Evolutionary conservation across 2,797 vertebrate genomes (phyloP).

Genomic region (Danio choprae): DNA sequence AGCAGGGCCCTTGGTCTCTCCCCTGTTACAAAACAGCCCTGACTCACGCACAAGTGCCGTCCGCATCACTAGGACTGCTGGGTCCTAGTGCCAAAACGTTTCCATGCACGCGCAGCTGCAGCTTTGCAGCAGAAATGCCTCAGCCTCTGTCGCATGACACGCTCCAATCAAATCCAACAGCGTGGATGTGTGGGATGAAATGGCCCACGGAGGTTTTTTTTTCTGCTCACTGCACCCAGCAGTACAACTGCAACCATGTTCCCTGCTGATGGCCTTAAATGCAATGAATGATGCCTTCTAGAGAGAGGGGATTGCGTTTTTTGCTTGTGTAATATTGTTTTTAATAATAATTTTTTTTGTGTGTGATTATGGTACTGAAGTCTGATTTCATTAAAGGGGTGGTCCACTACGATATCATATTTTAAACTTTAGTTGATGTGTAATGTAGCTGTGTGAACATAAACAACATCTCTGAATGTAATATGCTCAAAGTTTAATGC

Average conservation of each 20-base stretch:
- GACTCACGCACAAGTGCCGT: constrained; percentile 71
- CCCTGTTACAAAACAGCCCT: constrained; percentile 73
- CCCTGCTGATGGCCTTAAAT: constrained; percentile 25
- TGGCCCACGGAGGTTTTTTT: constrained; percentile 49
- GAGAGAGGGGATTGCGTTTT: background rate
- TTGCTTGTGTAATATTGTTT: background rate
- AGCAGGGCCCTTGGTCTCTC: constrained; percentile 58
- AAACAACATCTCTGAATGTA: no score
- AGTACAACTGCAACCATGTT: constrained; percentile 27
- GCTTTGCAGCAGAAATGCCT: constrained; percentile 39
- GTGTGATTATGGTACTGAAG: no score
- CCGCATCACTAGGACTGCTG: constrained; percentile 52
- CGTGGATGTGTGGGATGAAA: constrained; percentile 49
- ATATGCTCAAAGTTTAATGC: no score
- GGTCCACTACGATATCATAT: no score
- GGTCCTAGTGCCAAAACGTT: constrained; percentile 61
- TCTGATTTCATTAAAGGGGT: no score
- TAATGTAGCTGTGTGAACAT: no score
- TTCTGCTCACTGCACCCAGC: constrained; percentile 45
- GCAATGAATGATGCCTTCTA: background rate
- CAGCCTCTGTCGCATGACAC: constrained; percentile 37
- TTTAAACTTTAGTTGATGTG: no score
- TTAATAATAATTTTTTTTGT: no score
- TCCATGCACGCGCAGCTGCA: constrained; percentile 27
- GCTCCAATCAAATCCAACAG: constrained; percentile 51